Base-by-base conservation (phyloP, 2,113 vertebrate genomes). In the Sebastes schlegelii region DNA sequence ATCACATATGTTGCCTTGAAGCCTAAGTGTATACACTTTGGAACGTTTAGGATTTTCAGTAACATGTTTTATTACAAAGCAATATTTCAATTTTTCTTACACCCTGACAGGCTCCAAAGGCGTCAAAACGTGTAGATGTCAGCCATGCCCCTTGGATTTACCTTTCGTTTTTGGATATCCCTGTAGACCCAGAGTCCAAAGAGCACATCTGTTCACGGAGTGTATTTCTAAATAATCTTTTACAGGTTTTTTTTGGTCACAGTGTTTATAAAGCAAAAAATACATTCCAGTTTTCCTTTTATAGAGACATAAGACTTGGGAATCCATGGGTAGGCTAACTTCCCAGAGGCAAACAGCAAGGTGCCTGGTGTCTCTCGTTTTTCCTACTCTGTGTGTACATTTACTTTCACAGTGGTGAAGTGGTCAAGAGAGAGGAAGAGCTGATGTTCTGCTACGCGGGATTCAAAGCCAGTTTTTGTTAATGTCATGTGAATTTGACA, bases 311-410 rank as follows among this genome's bases (percentile, higher is more conserved):
- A 26, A 66, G 40, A 48, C n/a, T 70, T 80, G 51, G 62, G 62
- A 77, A 76, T 70, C 62, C 43, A 16, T 57, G 46, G 49, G 65
- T 16, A 34, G 34, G 34, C 45, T n/a, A 46, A 68, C 51, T 62
- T 75, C 68, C 77, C 72, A 83, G 75, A 52, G 74, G 85, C 70
- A 83, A 88, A 87, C 76, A 90, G 23, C 10, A 60, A 86, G 66
- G 82, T 82, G 60, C 62, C 61, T 8, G 6, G 40, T 54, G 62
- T 63, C 57, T 70, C 23, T 62, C 7, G 8, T 55, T 81, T 83
- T 80, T 72, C 65, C 72, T 26, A 43, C 54, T 23, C 45, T 64
- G 62, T 88, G 63, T 77, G 63, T 77, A 64, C 78, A 72, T 82
- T 66, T 54, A 80, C 55, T 77, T 86, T 80, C 62, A 62, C 34